phyloP scores from a whole-genome alignment of 1,140 invertebrate genomes.

The Sitobion miscanthi region DNA sequence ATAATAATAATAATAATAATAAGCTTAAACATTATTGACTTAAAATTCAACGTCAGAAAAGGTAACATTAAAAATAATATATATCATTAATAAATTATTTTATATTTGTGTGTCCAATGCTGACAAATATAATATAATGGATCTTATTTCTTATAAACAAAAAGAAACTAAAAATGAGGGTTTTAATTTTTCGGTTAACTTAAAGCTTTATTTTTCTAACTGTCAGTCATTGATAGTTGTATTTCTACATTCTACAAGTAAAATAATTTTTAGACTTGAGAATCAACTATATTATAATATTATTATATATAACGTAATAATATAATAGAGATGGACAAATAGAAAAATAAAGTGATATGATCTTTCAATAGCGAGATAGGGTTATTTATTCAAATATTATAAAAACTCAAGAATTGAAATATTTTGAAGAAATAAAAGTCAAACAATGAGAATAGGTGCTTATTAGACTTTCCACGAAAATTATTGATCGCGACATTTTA shows the following conservation, averaged over 20 bases:
- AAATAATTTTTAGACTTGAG: neutral
- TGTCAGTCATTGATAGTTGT: slow-evolving; percentile 21
- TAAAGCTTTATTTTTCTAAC: neutral
- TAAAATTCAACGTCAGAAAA: slow-evolving; percentile 44
- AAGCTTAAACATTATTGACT: slow-evolving; percentile 53
- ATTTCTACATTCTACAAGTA: neutral
- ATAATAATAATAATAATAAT: slow-evolving; percentile 15
- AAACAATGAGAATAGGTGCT: neutral
- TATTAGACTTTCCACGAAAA: neutral
- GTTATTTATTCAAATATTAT: neutral
- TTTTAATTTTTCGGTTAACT: slow-evolving; percentile 9
- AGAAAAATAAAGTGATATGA: neutral
- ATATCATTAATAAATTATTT: slow-evolving; percentile 11
- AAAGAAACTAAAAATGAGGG: slow-evolving; percentile 24
- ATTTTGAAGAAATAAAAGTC: neutral
- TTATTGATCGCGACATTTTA: neutral
- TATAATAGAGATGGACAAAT: neutral
- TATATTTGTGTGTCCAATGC: neutral
- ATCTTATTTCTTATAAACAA: neutral
- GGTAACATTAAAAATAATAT: slow-evolving; percentile 50
- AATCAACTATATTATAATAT: neutral
- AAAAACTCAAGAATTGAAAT: neutral
- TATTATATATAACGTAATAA: neutral
- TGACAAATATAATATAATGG: neutral
- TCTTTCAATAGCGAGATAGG: neutral